phyloP scores from a whole-genome alignment of 2,797 vertebrate species.

The Chloroceryle amazona region DNA sequence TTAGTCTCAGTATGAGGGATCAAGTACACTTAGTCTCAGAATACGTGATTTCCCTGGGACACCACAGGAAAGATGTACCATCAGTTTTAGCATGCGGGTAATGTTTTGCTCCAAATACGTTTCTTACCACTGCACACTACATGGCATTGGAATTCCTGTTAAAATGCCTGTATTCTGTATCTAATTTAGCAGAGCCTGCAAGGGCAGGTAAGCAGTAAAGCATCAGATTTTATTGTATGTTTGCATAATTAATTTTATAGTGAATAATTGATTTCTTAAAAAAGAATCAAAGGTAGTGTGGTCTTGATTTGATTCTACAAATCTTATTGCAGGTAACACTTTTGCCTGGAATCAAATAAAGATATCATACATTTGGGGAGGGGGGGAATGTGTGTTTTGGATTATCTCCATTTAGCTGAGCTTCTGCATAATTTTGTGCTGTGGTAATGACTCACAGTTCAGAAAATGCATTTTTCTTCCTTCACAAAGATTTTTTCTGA shows the following conservation, averaged over 20 bases:
- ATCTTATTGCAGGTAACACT: not conserved
- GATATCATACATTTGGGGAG: not conserved
- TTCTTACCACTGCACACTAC: not conserved
- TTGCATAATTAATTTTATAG: not conserved
- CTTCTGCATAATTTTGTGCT: constrained; percentile 4
- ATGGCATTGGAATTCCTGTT: not conserved
- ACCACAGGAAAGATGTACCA: not conserved
- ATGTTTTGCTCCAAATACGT: not conserved
- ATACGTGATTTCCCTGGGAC: not conserved
- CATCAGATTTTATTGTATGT: not conserved
- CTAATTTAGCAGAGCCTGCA: not conserved
- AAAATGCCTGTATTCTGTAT: not conserved
- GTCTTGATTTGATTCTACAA: not conserved
- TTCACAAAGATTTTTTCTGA: not conserved
- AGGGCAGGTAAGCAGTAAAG: not conserved
- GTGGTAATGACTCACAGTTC: not conserved
- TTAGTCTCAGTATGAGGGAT: not conserved
- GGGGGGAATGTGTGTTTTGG: not conserved
- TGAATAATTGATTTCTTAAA: not conserved
- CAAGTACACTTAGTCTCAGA: not conserved
- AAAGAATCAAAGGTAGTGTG: not conserved
- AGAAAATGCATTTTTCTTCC: not conserved
- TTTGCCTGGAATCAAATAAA: not conserved
- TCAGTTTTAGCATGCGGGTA: not conserved
- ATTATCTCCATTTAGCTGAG: not conserved